Percentiles rank a stretch among this genome's conserved stretches.
Conservation (phyloP, 2,888 invertebrate genomes). For the Allacma fusca region DNA sequence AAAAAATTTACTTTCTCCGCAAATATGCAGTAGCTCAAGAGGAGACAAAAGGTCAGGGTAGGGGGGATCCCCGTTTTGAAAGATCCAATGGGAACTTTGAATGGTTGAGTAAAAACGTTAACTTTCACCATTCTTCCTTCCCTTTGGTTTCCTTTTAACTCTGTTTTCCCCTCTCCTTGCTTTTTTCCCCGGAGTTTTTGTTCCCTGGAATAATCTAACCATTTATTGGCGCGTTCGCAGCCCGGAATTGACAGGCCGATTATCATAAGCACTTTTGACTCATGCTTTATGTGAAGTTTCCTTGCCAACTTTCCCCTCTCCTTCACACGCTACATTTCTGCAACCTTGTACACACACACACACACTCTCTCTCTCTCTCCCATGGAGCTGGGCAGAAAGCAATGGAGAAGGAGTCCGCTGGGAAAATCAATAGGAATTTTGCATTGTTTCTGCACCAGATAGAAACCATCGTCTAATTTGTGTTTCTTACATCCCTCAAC, state of each 20-base stretch:
- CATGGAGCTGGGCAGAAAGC: not conserved
- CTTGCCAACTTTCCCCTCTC: not conserved
- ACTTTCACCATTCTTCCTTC: not conserved
- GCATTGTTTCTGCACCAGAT: no score
- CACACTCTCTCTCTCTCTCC: not conserved
- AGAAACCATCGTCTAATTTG: no score
- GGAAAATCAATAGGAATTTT: no score
- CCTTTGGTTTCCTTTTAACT: not conserved
- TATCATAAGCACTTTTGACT: constrained; percentile 8
- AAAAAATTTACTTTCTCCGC: no score
- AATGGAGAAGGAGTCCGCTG: no score
- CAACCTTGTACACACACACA: no score
- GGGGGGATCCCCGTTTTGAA: no score
- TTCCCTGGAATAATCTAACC: constrained; percentile 7
- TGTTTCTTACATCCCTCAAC: no score
- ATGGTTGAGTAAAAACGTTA: no score
- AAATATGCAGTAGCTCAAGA: no score
- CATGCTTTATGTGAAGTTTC: constrained; percentile 2
- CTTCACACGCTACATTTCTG: not conserved
- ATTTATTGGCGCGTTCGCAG: constrained; percentile 2
- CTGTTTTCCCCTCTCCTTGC: not conserved
- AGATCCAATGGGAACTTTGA: no score
- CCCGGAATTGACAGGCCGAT: constrained; percentile 12
- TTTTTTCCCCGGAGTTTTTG: not conserved
- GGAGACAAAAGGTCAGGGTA: no score